These are phyloP conservation scores for Hormiphora californensis DNA, from an alignment of 37 sponge, comb jelly and placozoan genomes.

Conservation along the genomic window DNA sequence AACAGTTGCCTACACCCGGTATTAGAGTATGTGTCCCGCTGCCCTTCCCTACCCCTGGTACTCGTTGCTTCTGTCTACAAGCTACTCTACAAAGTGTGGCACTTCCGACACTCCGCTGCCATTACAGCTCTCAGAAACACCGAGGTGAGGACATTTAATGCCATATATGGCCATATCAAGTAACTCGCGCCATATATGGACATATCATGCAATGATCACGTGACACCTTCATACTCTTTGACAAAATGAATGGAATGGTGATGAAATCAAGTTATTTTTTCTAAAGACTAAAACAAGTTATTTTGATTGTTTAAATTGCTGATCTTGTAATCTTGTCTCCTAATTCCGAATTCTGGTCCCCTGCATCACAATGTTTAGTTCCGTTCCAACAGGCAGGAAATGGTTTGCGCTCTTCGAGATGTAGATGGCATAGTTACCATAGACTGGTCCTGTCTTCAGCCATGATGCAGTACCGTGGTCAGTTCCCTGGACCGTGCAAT, in stretches of 20 bases:
- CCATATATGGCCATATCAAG: no score
- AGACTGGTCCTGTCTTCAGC: neutral
- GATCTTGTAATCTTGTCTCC: no score
- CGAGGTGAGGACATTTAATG: neutral
- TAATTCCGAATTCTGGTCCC: no score
- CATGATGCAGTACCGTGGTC: neutral
- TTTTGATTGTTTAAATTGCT: no score
- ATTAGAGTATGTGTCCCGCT: constrained; percentile 18
- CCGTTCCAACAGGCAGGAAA: no score
- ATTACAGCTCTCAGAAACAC: constrained; percentile 50
- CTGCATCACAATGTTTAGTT: no score
- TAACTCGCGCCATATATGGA: no score
- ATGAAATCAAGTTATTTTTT: no score
- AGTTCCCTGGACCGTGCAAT: neutral
- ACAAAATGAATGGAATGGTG: no score
- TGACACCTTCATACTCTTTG: no score
- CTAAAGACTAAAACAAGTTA: no score
- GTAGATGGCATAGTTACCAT: neutral
- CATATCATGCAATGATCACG: no score
- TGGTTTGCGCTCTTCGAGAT: neutral
- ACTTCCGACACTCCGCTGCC: constrained; percentile 51
- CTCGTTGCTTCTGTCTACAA: constrained; percentile 29
- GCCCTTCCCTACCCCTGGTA: constrained; percentile 14
- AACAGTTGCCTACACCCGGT: constrained; percentile 55
- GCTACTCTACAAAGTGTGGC: constrained; percentile 41